Conservation (phyloP, 2,113 vertebrate genomes). For the Acrocephalus kingi region DNA sequence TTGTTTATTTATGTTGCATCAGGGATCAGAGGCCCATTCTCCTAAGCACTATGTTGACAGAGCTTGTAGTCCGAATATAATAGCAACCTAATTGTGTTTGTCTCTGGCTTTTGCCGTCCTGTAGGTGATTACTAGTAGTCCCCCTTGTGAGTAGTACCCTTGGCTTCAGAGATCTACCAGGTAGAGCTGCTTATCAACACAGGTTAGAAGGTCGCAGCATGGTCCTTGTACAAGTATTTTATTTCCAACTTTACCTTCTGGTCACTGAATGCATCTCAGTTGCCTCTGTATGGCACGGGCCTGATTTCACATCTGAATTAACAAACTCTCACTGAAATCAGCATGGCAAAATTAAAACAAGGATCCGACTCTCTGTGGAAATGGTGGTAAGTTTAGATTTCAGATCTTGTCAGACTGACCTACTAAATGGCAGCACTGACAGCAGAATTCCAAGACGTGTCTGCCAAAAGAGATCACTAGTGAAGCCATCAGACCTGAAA, state of each 20-base stretch:
- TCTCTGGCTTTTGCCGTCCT: neutral
- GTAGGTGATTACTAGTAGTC: neutral
- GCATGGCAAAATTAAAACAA: neutral
- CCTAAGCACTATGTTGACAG: neutral
- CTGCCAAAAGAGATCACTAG: neutral
- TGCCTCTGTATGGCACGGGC: neutral
- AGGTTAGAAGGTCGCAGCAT: neutral
- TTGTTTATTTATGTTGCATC: constrained; percentile 48
- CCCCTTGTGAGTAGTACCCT: neutral
- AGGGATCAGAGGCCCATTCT: constrained; percentile 29
- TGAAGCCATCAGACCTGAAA: neutral
- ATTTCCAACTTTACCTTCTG: neutral
- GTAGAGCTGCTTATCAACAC: neutral
- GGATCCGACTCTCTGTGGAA: neutral
- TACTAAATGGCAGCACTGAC: neutral
- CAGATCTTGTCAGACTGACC: neutral
- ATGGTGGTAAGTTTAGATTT: neutral
- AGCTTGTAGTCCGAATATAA: neutral
- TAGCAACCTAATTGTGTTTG: neutral
- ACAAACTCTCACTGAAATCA: neutral
- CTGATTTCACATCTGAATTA: neutral
- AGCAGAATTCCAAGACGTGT: neutral
- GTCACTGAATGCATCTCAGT: neutral
- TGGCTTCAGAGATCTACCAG: neutral
- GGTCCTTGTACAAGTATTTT: neutral